Percentiles rank a stretch among this genome's conserved stretches.
phyloP scores from a whole-genome alignment of 30 jellyfish, hydroid and myxozoan species.

The Mastigias papua region DNA sequence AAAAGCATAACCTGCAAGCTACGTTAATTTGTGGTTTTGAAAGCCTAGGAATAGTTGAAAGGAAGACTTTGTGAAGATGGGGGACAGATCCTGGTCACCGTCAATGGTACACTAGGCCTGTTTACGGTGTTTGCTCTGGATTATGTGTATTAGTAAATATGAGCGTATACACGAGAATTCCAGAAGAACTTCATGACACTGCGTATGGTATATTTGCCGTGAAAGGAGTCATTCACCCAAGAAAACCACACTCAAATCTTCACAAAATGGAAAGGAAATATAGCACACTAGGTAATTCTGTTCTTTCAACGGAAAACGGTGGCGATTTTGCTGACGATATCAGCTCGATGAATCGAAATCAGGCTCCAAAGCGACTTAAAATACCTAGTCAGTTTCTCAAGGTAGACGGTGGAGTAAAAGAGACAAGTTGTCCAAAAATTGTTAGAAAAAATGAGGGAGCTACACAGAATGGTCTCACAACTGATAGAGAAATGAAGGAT shows the following conservation, averaged over 20 bases:
- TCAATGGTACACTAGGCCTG: not conserved
- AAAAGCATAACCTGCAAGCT: slow-evolving; percentile 51
- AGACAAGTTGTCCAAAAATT: not conserved
- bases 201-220: slow-evolving; percentile 43
- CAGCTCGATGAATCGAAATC: not conserved
- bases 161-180: slow-evolving; percentile 59
- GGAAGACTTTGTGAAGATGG: not conserved
- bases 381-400: slow-evolving; percentile 44
- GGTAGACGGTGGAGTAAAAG: slow-evolving; percentile 14
- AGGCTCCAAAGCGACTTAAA: slow-evolving; percentile 31
- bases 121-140: not conserved
- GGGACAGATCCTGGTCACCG: not conserved
- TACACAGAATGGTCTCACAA: not conserved
- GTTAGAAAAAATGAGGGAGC: not conserved
- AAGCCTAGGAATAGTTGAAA: not conserved
- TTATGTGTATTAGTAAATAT: not conserved
- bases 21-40: slow-evolving; percentile 18
- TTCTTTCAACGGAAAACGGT: slow-evolving; percentile 15
- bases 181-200: slow-evolving; percentile 30
- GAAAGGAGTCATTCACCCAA: slow-evolving; percentile 20
- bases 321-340: not conserved
- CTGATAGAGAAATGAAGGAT: not conserved
- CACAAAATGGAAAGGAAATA: slow-evolving; percentile 15
- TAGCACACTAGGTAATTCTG: slow-evolving; percentile 48
- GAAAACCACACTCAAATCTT: slow-evolving; percentile 38